Conservation (phyloP, 2,888 invertebrate species). For the Ernsta delagoae region DNA sequence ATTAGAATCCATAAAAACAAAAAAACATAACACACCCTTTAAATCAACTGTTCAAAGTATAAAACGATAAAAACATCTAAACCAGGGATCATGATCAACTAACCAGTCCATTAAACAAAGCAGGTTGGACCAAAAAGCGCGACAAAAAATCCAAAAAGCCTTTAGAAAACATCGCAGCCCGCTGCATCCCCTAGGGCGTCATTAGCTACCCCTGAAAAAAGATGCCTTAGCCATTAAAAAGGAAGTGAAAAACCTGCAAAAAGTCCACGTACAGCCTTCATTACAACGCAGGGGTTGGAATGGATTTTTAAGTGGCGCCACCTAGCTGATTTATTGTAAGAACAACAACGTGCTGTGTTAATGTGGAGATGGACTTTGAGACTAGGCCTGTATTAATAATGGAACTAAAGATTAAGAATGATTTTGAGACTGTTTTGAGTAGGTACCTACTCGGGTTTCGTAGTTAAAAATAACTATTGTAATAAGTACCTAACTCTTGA, state of each 20-base stretch:
- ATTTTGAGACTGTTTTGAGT: too few relatives aligned
- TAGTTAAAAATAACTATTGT: too few relatives aligned
- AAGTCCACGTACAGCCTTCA: conserved; percentile 36
- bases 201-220: conserved; percentile 29
- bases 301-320: conserved; percentile 67
- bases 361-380: conserved; percentile 55
- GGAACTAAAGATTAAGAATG: too few relatives aligned
- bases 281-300: conserved; percentile 35
- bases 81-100: conserved; percentile 13
- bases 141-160: conserved; percentile 18
- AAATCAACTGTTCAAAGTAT: conserved; percentile 2
- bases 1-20: neutral
- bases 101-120: conserved; percentile 27
- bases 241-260: conserved; percentile 27
- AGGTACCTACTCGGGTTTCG: too few relatives aligned
- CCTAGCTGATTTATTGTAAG: conserved; percentile 74
- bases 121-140: conserved; percentile 2
- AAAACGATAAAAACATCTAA: conserved; percentile 6
- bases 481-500: too few relatives aligned
- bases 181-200: conserved; percentile 18
- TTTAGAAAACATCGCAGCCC: conserved; percentile 6
- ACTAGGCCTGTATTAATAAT: too few relatives aligned
- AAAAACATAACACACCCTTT: neutral
- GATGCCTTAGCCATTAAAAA: conserved; percentile 19
- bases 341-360: conserved; percentile 43